phyloP scores from a whole-genome alignment of 2,113 vertebrate species.

The Aythya baeri region DNA sequence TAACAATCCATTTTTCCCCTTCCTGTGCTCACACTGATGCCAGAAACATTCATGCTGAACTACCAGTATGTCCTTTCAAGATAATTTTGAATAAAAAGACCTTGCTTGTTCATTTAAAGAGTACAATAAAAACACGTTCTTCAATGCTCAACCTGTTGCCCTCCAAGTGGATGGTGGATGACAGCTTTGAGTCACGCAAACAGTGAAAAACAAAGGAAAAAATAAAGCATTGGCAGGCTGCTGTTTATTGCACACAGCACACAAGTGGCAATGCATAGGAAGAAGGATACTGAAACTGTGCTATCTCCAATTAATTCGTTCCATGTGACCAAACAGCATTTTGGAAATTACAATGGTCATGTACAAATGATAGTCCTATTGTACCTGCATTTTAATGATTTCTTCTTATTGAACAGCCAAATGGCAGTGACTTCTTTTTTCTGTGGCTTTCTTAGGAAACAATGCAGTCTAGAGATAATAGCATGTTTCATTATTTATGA shows the following conservation, averaged over 20 bases:
- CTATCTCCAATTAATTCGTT: background rate
- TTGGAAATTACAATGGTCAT: background rate
- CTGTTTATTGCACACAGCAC: background rate
- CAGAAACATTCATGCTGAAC: background rate
- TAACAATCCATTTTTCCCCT: background rate
- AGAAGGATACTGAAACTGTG: background rate
- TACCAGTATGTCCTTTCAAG: background rate
- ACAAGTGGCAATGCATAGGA: background rate
- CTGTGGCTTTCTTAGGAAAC: background rate
- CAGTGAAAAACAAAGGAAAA: background rate
- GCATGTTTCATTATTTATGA: conserved; percentile 1
- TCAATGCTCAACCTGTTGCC: background rate
- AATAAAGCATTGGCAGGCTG: background rate
- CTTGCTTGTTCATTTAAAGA: background rate
- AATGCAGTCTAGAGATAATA: background rate
- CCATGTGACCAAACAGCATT: background rate
- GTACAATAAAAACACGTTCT: background rate
- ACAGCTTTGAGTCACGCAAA: background rate
- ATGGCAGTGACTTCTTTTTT: background rate
- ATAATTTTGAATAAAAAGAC: background rate
- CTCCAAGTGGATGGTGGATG: background rate
- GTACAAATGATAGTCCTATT: background rate
- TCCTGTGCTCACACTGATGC: background rate
- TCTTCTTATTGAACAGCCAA: background rate
- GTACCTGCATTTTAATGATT: background rate